Evolutionary conservation across 2,113 vertebrate species (phyloP), one percentile per base, ranked within the genome.

Genomic region (Mastomys natalensis): DNA sequence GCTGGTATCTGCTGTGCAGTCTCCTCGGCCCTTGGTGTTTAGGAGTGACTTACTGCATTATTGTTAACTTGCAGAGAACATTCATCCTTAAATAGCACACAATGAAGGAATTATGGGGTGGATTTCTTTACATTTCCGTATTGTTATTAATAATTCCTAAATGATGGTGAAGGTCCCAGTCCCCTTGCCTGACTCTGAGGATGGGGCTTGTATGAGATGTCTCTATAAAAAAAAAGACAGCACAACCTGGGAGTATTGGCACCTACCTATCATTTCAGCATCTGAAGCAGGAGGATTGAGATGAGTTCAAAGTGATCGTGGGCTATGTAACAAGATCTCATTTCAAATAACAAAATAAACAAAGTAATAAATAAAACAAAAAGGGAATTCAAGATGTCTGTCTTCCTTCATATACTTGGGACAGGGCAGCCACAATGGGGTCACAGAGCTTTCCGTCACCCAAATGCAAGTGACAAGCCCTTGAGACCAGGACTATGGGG

Each of bases 81-180:
- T n/a, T 89, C 70, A 91, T 43, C 3, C 10, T 43, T 21, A 51
- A 40, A 89, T 0, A 55, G 60, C 40, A 15, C 4, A 60, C 37
- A 16, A 64, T 26, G 4, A 48, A 80, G 78, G 29, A 37, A 62
- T 68, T 37, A 5, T 3, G 45, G 53, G 31, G 64, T 66, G 73
- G 3, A 40, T n/a, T 77, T 43, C 81, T 12, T 73, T 89, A 17
- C 37, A 48, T 53, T 64, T 74, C 62, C 40, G 12, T 60, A 43
- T 40, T 43, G 34, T 55, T 55, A 40, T 26, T 40, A 92, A 80
- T 53, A 85, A 88, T 16, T 31, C 37, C 64, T 66, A 70, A 85
- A 85, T 16, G 34, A 48, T 17, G 8, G n/a, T 24, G 40, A 10
- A 48, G 21, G 40, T 17, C 31, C 26, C 0, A 0, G 21, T 7